A percentile compares a stretch with the other conserved stretches of the same genome.
Evolutionary conservation across 2,888 invertebrate species (phyloP).

Genomic region (Drosophila colorata): DNA sequence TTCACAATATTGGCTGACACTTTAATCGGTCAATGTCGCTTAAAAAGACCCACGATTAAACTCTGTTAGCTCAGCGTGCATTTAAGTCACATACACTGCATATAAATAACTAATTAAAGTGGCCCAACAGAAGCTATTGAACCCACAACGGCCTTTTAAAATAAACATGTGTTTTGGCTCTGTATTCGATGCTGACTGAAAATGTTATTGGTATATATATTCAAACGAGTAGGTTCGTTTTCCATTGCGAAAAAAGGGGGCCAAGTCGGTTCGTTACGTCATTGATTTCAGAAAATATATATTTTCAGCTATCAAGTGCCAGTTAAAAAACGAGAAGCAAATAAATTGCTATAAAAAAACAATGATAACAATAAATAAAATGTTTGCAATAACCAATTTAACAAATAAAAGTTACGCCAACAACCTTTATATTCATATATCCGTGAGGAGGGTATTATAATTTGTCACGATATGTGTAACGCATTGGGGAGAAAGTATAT

Average conservation of each 20-base stretch:
- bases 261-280: too few species aligned
- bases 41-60: slow-evolving; percentile 22
- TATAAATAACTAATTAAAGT: slow-evolving; percentile 50
- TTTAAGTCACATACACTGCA: slow-evolving; percentile 45
- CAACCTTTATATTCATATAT: too few species aligned
- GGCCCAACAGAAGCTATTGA: slow-evolving; percentile 50
- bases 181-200: background rate
- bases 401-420: background rate
- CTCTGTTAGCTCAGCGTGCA: slow-evolving; percentile 12
- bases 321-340: background rate
- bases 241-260: slow-evolving; percentile 13
- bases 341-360: background rate
- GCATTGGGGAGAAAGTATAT: too few species aligned
- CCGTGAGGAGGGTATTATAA: too few species aligned
- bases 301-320: background rate
- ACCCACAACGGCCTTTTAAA: slow-evolving; percentile 20
- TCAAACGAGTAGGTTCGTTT: background rate
- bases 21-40: slow-evolving; percentile 70
- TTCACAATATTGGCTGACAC: slow-evolving; percentile 20
- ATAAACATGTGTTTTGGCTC: slow-evolving; percentile 15
- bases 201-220: background rate
- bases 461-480: too few species aligned
- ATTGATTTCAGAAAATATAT: background rate
- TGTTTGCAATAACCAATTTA: too few species aligned
- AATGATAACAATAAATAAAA: background rate